Conservation (phyloP, 2,113 vertebrate genomes). For the Urocitellus parryii region DNA sequence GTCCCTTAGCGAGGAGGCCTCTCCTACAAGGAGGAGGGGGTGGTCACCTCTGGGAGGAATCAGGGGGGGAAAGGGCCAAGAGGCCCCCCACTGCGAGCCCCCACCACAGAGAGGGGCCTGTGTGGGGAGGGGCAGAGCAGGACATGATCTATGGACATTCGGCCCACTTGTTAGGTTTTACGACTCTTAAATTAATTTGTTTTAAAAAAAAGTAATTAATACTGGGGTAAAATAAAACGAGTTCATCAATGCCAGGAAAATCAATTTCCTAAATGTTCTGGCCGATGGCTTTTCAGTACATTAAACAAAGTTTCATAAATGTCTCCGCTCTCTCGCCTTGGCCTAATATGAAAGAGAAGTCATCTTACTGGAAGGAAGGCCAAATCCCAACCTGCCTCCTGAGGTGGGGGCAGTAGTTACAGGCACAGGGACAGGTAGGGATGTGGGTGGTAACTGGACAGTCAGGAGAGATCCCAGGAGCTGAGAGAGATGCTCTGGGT, state of each 20-base stretch:
- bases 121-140: conserved; percentile 66
- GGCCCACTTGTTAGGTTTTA: conserved; percentile 93
- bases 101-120: neutral
- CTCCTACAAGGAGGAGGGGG: conserved; percentile 88
- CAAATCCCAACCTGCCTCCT: conserved; percentile 73
- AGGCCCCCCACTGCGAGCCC: neutral
- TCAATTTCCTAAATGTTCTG: conserved; percentile 96
- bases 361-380: conserved; percentile 90
- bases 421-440: neutral
- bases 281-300: conserved; percentile 95
- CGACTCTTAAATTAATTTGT: conserved; percentile 94
- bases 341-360: conserved; percentile 91
- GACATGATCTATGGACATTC: conserved; percentile 90
- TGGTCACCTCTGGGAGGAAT: conserved; percentile 91
- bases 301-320: conserved; percentile 96
- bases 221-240: conserved; percentile 93
- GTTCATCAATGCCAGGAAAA: conserved; percentile 95
- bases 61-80: conserved; percentile 86
- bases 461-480: neutral
- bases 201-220: conserved; percentile 92
- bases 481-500: neutral
- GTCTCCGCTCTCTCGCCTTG: conserved; percentile 89
- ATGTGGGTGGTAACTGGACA: neutral
- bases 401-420: neutral
- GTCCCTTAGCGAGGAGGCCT: conserved; percentile 94